Percentiles rank a stretch among this genome's conserved stretches.
Evolutionary conservation across 1,140 invertebrate genomes (phyloP).

Genomic region (Drosophila subobscura): DNA sequence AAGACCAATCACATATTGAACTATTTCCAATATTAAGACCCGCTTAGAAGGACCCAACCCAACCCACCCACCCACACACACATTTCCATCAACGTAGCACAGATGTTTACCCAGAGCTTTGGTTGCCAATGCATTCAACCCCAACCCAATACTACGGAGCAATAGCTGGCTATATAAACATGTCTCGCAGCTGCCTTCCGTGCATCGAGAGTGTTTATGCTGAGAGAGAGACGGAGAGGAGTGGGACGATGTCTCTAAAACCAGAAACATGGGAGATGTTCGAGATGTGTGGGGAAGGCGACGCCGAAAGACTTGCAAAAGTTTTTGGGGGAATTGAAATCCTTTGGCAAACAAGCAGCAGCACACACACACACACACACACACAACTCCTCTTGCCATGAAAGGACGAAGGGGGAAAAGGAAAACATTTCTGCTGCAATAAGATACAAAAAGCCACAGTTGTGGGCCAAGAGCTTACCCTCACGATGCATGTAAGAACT

Average conservation of each 20-base stretch:
- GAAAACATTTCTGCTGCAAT: slow-evolving; percentile 55
- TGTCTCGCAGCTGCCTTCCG: slow-evolving; percentile 34
- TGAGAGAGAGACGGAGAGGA: too few relatives aligned
- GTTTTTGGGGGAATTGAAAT: slow-evolving; percentile 76
- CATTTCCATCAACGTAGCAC: slow-evolving; percentile 31
- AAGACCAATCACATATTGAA: slow-evolving; percentile 45
- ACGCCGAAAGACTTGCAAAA: slow-evolving; percentile 63
- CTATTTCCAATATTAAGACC: slow-evolving; percentile 49
- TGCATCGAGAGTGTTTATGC: slow-evolving; percentile 30
- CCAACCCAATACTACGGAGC: slow-evolving; percentile 14
- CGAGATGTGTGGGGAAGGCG: too few relatives aligned
- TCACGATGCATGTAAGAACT: slow-evolving; percentile 62
- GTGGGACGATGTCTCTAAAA: slow-evolving; percentile 45
- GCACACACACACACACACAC: slow-evolving; percentile 13
- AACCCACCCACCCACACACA: slow-evolving; percentile 2
- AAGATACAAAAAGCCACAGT: slow-evolving; percentile 60
- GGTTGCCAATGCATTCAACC: slow-evolving; percentile 49
- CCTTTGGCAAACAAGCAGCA: slow-evolving; percentile 57
- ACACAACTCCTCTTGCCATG: background rate
- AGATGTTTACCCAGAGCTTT: slow-evolving; percentile 57
- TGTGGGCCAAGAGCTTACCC: slow-evolving; percentile 18
- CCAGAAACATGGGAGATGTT: slow-evolving; percentile 63
- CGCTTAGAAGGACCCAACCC: slow-evolving; percentile 35
- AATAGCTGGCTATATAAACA: slow-evolving; percentile 53
- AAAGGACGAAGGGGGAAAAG: background rate